A percentile compares a stretch with the other conserved stretches of the same genome.
These are phyloP conservation scores for Zeugodacus cucurbitae DNA, from an alignment of 1,140 invertebrate genomes.

Conservation along the genomic window DNA sequence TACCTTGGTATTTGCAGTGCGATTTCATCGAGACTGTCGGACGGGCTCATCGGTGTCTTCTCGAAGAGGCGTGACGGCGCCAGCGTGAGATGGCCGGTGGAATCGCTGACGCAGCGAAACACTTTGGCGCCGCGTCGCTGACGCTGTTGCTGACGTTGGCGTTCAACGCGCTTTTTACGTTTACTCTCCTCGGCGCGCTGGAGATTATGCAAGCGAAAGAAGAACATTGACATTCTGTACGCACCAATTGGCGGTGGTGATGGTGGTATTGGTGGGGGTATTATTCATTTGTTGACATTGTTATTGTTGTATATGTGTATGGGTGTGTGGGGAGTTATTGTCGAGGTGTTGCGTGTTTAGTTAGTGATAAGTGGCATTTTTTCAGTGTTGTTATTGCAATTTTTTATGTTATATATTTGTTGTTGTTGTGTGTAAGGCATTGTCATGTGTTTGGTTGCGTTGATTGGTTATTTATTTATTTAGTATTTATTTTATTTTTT, in stretches of 20 bases:
- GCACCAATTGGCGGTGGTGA: not conserved
- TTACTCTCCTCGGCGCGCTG: conserved; percentile 81
- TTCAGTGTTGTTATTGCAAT: not conserved
- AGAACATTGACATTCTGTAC: conserved; percentile 89
- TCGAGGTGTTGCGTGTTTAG: not conserved
- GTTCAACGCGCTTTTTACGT: conserved; percentile 69
- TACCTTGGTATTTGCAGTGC: conserved; percentile 92
- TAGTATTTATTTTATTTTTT: not conserved
- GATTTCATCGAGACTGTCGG: conserved; percentile 90
- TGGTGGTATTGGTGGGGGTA: not conserved
- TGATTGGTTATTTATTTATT: conserved; percentile 7
- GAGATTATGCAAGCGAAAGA: conserved; percentile 91
- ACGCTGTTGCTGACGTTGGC: conserved; percentile 69
- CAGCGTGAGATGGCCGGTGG: conserved; percentile 69
- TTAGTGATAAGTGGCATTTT: not conserved
- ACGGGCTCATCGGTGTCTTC: conserved; percentile 81
- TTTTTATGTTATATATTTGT: not conserved
- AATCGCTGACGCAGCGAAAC: conserved; percentile 67
- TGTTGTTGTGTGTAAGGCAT: not conserved
- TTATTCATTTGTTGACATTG: not conserved
- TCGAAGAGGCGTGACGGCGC: conserved; percentile 85
- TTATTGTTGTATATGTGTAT: not conserved
- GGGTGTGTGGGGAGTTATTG: not conserved
- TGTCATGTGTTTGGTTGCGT: not conserved
- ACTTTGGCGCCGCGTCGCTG: conserved; percentile 65